Evolutionary conservation across 2,113 vertebrate genomes (phyloP).

Genomic region (Elephas maximus): DNA sequence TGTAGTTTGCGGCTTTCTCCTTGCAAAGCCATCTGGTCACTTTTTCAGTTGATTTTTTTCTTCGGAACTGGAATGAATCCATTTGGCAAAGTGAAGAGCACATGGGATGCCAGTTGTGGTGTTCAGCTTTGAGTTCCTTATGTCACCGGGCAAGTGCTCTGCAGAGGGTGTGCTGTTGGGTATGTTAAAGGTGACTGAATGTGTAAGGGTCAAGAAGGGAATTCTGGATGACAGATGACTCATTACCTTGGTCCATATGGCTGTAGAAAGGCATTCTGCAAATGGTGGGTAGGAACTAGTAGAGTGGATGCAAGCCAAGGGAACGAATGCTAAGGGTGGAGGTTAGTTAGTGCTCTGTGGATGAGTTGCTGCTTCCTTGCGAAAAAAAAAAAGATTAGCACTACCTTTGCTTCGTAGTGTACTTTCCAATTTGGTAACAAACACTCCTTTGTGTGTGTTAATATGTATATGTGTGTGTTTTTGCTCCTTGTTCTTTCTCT

Average conservation of each 20-base stretch:
- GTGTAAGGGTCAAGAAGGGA: slow-evolving; percentile 41
- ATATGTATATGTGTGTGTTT: background rate
- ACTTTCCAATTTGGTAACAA: background rate
- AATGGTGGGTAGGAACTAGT: background rate
- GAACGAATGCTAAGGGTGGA: background rate
- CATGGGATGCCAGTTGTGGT: background rate
- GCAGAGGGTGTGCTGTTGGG: background rate
- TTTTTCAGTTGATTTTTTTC: slow-evolving; percentile 67
- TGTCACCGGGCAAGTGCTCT: background rate
- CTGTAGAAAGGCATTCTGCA: slow-evolving; percentile 48
- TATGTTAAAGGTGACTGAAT: slow-evolving; percentile 15
- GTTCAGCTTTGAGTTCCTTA: background rate
- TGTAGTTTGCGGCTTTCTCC: slow-evolving; percentile 50
- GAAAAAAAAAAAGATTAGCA: background rate
- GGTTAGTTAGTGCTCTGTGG: background rate
- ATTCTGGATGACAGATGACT: slow-evolving; percentile 60
- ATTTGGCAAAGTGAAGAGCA: slow-evolving; percentile 35
- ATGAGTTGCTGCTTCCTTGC: background rate
- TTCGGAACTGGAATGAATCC: slow-evolving; percentile 64
- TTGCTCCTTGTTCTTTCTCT: background rate
- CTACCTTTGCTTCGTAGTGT: background rate
- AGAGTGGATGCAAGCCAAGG: slow-evolving; percentile 37
- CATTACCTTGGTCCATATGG: slow-evolving; percentile 58
- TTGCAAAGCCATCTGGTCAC: slow-evolving; percentile 78
- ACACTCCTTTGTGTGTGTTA: background rate